Evolutionary conservation across 2,888 invertebrate genomes (phyloP), one percentile per base, ranked within the genome.

Genomic region (Tetrapedia diversipes): DNA sequence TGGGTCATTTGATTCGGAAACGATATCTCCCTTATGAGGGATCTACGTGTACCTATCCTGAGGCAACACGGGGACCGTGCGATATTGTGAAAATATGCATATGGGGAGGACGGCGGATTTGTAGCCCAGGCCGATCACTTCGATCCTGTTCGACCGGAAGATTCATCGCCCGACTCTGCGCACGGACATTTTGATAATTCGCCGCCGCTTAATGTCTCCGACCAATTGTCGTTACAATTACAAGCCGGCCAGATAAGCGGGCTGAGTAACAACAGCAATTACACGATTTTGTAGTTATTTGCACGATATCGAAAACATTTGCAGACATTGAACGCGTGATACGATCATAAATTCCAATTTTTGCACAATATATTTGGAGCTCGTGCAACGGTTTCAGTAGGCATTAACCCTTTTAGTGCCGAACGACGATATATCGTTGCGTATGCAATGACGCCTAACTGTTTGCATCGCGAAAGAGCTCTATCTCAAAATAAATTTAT

Each of bases 1-100:
- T 91, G 91, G 91, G 90, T 90, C 91, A 90, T 91, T 91, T 91
- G 91, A 91, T 91, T 91, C 87, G 87, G 86, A 88, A 87, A 87
- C 89, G 91, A 91, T 91, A 91, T 91, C 91, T 88, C 89, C 88
- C 89, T 89, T 89, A 88, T 90, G 88, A 88, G 89, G 83, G 86
- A 89, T 86, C 83, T 86, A 80, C 82, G 80, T 84, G 79, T 83
- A 85, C 84, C 68, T 78, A 72, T 72, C 82, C 85, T 77, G 65
- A 68, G 78, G 78, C 77, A 68, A 80, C 65, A 57, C 47, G 65
- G 80, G n/a, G 73, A 71, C 76, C 78, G 77, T 61, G 77, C 84
- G 83, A 76, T 77, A 79, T 86, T 86, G 86, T 85, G 86, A 89
- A 90, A 90, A 90, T 90, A 90, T 90, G 88, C 88, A 88, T 90